Evolutionary conservation across 2,797 vertebrate species (phyloP).

Genomic region (Corythornis leucogaster): DNA sequence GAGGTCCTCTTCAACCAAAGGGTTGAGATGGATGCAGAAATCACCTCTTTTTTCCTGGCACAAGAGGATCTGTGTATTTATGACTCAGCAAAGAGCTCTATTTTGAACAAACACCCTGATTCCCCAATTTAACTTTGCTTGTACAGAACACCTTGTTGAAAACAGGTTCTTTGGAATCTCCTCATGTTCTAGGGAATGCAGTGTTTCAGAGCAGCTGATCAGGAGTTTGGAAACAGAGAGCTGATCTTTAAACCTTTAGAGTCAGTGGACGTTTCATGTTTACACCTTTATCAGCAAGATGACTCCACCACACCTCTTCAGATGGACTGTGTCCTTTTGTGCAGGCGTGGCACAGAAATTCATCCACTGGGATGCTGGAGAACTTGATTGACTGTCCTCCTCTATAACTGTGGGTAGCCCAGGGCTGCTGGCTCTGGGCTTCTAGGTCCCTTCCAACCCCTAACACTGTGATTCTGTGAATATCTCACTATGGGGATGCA

Average conservation of each 20-base stretch:
- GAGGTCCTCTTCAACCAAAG: not conserved
- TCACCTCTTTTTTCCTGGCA: not conserved
- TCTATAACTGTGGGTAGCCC: not conserved
- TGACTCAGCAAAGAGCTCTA: not conserved
- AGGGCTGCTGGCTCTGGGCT: not conserved
- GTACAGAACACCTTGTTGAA: not conserved
- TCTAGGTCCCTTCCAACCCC: no score
- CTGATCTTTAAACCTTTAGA: not conserved
- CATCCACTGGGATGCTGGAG: not conserved
- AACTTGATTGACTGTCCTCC: not conserved
- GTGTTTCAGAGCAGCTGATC: not conserved
- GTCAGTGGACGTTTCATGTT: not conserved
- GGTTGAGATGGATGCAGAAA: not conserved
- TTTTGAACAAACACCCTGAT: not conserved
- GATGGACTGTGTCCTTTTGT: not conserved
- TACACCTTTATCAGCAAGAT: not conserved
- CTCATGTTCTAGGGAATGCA: not conserved
- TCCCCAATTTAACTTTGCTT: not conserved
- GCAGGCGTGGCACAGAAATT: not conserved
- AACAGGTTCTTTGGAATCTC: not conserved
- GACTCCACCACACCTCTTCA: not conserved
- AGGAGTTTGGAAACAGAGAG: not conserved
- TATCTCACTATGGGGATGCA: not conserved
- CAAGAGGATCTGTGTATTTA: not conserved
- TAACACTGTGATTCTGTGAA: no score